Conservation (phyloP, 2,888 invertebrate genomes). For the Julus scanicus region DNA sequence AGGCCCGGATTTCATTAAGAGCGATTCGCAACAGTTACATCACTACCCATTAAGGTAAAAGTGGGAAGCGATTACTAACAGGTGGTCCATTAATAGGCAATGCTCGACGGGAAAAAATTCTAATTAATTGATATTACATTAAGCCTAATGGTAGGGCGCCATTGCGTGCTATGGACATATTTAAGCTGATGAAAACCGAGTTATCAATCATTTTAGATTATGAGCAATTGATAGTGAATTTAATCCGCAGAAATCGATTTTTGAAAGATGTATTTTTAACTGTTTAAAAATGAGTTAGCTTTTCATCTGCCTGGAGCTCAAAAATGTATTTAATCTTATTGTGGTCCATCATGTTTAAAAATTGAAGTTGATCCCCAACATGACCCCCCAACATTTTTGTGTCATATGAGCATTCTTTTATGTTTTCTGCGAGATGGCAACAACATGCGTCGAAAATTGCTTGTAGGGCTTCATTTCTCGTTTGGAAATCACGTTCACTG, state of each 20-base stretch:
- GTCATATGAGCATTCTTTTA: no score
- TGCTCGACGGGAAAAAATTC: neutral
- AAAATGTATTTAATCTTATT: no score
- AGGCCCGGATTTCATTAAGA: neutral
- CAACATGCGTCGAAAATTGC: neutral
- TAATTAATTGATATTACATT: neutral
- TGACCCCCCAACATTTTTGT: no score
- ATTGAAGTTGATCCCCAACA: no score
- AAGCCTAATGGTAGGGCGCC: neutral
- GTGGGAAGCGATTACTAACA: neutral
- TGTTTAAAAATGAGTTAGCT: no score
- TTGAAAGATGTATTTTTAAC: no score
- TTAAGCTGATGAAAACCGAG: neutral
- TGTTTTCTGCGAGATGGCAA: neutral
- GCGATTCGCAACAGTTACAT: neutral
- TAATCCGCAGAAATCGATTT: no score
- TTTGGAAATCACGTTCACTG: neutral
- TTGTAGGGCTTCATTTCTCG: neutral
- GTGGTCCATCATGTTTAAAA: no score
- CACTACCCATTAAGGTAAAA: neutral
- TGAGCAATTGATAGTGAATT: no score
- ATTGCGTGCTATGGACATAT: neutral
- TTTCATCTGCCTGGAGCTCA: no score
- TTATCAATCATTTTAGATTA: no score
- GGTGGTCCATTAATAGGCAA: conserved; percentile 1